phyloP scores from a whole-genome alignment of 2,797 vertebrate species.

The Pempheris klunzingeri region DNA sequence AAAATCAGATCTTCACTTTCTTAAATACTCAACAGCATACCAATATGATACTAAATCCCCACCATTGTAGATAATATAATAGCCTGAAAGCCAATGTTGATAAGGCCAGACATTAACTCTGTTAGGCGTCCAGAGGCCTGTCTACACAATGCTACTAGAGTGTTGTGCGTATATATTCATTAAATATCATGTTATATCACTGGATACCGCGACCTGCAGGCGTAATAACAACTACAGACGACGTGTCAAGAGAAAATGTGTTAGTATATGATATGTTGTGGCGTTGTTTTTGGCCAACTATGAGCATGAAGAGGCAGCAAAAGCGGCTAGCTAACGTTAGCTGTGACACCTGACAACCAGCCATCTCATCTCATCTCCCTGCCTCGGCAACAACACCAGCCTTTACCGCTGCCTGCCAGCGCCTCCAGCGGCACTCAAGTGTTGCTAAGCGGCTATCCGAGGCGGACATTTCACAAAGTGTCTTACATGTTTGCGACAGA shows the following conservation, averaged over 20 bases:
- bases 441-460: background rate
- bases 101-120: background rate
- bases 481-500: background rate
- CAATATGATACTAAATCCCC: too few relatives aligned
- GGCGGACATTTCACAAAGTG: background rate
- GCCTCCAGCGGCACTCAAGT: rapidly evolving
- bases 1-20: background rate
- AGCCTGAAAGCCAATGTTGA: background rate
- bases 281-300: slow-evolving; percentile 2
- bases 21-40: background rate
- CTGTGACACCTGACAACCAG: slow-evolving; percentile 77
- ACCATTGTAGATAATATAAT: background rate
- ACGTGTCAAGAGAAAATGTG: rapidly evolving
- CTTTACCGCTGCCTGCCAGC: background rate
- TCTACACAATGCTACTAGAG: slow-evolving; percentile 39
- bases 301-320: slow-evolving; percentile 3
- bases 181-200: background rate
- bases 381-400: slow-evolving; percentile 39
- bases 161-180: background rate
- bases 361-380: slow-evolving; percentile 72
- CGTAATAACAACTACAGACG: background rate
- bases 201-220: background rate
- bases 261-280: rapidly evolving
- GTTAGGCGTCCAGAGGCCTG: slow-evolving; percentile 48
- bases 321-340: slow-evolving; percentile 60